phyloP scores from a whole-genome alignment of 2,113 vertebrate genomes.

The Prionailurus viverrinus region DNA sequence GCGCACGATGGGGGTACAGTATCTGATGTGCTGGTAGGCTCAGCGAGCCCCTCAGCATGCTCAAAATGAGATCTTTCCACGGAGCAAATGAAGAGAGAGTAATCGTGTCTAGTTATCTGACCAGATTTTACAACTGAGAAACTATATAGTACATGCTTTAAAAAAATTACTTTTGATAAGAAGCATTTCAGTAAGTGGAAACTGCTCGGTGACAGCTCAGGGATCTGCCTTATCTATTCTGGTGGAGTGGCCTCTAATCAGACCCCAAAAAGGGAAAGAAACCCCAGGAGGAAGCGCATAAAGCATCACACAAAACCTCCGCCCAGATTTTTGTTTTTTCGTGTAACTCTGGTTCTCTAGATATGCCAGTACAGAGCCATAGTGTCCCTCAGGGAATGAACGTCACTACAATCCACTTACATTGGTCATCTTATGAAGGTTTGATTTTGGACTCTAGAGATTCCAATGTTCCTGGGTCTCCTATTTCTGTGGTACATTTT shows the following conservation, averaged over 20 bases:
- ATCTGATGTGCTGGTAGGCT: not conserved
- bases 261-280: not conserved
- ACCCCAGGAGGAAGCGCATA: not conserved
- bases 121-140: conserved; percentile 54
- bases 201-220: not conserved
- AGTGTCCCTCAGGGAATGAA: not conserved
- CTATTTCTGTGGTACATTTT: not conserved
- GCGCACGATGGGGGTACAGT: too few species aligned
- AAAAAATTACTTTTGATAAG: conserved; percentile 46
- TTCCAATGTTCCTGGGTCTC: not conserved
- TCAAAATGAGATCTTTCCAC: conserved; percentile 7
- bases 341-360: not conserved
- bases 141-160: not conserved
- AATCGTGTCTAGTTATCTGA: conserved; percentile 58
- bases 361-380: not conserved
- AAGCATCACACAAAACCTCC: not conserved
- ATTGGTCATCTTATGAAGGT: not conserved
- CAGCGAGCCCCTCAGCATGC: not conserved
- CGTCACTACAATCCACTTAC: not conserved
- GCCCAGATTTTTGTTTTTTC: not conserved
- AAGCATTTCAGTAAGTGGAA: conserved; percentile 41
- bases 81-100: conserved; percentile 18
- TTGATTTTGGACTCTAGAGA: conserved; percentile 5
- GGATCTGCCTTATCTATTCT: not conserved
- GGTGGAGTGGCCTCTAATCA: not conserved